Conservation (phyloP, 2,888 invertebrate genomes). For the Xiphydria camelus region DNA sequence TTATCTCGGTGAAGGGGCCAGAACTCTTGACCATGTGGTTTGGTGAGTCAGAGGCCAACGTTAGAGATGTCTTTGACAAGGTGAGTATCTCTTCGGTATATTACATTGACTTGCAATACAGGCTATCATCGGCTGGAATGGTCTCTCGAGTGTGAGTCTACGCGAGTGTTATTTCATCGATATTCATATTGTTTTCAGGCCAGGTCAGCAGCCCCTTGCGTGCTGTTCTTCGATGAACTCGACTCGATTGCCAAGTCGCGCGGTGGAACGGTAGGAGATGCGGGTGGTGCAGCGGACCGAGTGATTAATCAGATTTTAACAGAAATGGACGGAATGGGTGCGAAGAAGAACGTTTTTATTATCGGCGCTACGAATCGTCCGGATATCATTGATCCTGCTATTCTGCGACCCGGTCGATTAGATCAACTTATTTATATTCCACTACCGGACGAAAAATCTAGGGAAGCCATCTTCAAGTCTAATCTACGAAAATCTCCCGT, state of each 20-base stretch:
- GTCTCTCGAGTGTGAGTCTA: not conserved
- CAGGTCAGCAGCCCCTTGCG: constrained; percentile 97
- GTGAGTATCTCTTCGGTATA: no score
- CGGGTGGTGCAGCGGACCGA: constrained; percentile 97
- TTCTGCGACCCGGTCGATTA: constrained; percentile 95
- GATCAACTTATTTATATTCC: constrained; percentile 99
- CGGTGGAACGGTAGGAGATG: constrained; percentile 96
- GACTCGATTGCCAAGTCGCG: constrained; percentile 99
- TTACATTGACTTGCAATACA: no score
- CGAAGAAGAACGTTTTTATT: constrained; percentile 99
- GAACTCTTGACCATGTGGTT: constrained; percentile 99
- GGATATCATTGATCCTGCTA: constrained; percentile 99
- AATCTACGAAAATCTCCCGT: constrained; percentile 96
- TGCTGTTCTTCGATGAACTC: constrained; percentile 98
- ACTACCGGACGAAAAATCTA: constrained; percentile 97
- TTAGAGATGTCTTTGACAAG: constrained; percentile 99
- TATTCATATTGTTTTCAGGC: constrained; percentile 64
- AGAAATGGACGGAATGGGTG: constrained; percentile 99
- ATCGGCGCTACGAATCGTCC: constrained; percentile 94
- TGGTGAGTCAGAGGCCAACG: constrained; percentile 99
- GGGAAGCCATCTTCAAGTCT: constrained; percentile 93
- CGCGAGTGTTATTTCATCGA: not conserved
- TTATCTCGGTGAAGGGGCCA: constrained; percentile 98
- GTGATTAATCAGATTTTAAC: constrained; percentile 99
- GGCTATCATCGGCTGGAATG: no score